Percentiles rank a stretch among this genome's conserved stretches.
Evolutionary conservation across 1,140 invertebrate species (phyloP).

Genomic region (Drosophila ohnishii): DNA sequence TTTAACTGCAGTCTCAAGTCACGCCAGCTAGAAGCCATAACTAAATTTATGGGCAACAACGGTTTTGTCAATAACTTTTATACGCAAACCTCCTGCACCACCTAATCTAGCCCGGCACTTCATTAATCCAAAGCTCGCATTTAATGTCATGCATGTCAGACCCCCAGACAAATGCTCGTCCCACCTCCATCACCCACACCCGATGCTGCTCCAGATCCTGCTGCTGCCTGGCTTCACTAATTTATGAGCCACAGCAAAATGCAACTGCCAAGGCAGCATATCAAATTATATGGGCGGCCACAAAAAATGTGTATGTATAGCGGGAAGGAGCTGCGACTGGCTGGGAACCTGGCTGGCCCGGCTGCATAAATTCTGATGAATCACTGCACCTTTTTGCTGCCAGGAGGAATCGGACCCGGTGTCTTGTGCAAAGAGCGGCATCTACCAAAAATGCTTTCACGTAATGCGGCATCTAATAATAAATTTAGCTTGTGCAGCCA

Average conservation of each 20-base stretch:
- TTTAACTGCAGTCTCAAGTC: slow-evolving; percentile 70
- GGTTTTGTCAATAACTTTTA: slow-evolving; percentile 80
- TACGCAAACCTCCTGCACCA: slow-evolving; percentile 27
- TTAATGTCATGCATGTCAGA: slow-evolving; percentile 80
- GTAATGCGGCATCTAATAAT: slow-evolving; percentile 78
- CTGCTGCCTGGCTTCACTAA: slow-evolving; percentile 43
- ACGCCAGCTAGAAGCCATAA: slow-evolving; percentile 66
- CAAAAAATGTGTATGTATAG: slow-evolving; percentile 53
- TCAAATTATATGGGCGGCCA: slow-evolving; percentile 78
- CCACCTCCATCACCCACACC: slow-evolving; percentile 7
- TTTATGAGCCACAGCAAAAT: slow-evolving; percentile 76
- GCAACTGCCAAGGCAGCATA: slow-evolving; percentile 76
- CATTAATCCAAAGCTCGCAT: slow-evolving; percentile 74
- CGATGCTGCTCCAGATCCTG: not conserved
- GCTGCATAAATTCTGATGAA: slow-evolving; percentile 80
- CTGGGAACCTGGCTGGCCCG: slow-evolving; percentile 16
- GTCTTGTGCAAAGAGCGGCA: slow-evolving; percentile 19
- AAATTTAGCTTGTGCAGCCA: slow-evolving; percentile 69
- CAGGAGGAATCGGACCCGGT: slow-evolving; percentile 11
- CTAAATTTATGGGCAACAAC: slow-evolving; percentile 77
- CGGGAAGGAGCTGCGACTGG: slow-evolving; percentile 2
- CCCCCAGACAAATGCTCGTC: slow-evolving; percentile 68
- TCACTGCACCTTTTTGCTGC: slow-evolving; percentile 64
- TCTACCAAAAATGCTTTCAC: slow-evolving; percentile 50
- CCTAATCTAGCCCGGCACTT: slow-evolving; percentile 75